Base-by-base conservation (phyloP, 2,797 vertebrate genomes). In the Poeciliopsis presidionis region DNA sequence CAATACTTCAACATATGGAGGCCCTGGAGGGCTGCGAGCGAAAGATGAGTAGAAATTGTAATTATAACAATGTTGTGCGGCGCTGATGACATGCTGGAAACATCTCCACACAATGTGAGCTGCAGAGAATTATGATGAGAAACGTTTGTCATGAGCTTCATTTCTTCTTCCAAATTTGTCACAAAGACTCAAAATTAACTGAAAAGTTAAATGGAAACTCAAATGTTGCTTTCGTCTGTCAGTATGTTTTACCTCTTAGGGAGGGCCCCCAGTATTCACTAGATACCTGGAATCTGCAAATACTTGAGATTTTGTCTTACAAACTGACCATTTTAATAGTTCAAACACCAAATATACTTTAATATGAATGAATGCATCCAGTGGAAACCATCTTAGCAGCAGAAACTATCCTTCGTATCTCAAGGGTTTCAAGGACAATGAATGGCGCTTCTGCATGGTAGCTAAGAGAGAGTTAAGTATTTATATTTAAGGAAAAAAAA, bases 1-100 rank as follows among this genome's bases (percentile, higher is more conserved):
- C 90, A 87, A 85, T 72, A 79, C 83, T 67, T 45, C 81, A 86
- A 74, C 92, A 93, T 92, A 91, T 87, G 91, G 88, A 88, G 87
- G 76, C 84, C 90, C 91, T 87, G 3, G 41, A 90, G 89, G 89
- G 75, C 82, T 45, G 74, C 74, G 84, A 80, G 84, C 65, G 73
- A 78, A 77, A 82, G 81, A 87, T 5, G 80, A 89, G 82, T 14
- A 28, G 49, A 84, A 92, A 89, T 85, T 71, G 88, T 84, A 90
- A 90, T 92, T 90, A 86, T 70, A 87, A 91, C 89, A 88, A 92
- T 87, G 88, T 84, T 83, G 85, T 82, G 81, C 83, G 80, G 82
- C 83, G 36, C 65, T 73, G 75, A 73, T 82, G 86, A 87, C 73
- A 53, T 43, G 78, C 79, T 7, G 74, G 53, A 83, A 76, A 90